phyloP scores from a whole-genome alignment of 2,113 vertebrate species.

The Stomatorhinus ivindoensis region DNA sequence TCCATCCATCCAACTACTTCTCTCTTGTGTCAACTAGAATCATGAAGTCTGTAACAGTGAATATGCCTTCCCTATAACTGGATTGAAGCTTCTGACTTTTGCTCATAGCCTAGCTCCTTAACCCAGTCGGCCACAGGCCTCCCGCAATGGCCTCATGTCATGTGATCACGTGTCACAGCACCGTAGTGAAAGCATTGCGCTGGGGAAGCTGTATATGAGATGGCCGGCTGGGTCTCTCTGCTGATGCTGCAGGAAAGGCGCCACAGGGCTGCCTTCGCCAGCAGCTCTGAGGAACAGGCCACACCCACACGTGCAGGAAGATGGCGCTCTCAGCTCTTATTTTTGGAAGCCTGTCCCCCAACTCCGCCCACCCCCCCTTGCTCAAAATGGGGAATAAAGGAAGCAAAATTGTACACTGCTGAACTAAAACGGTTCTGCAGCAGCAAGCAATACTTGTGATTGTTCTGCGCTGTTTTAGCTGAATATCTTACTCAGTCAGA shows the following conservation, averaged over 20 bases:
- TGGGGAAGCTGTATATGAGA: background rate
- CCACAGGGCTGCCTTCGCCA: background rate
- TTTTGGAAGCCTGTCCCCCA: background rate
- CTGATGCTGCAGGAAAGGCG: background rate
- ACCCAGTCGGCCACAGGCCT: background rate
- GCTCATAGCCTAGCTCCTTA: background rate
- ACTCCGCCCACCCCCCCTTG: background rate
- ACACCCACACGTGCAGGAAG: background rate
- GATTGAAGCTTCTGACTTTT: background rate
- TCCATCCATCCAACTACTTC: background rate
- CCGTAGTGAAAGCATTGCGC: background rate
- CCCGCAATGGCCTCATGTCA: background rate
- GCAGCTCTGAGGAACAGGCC: background rate
- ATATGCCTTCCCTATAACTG: background rate
- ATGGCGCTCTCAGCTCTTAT: background rate
- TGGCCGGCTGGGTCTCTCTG: background rate
- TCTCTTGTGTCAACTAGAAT: background rate
- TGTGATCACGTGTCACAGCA: background rate
- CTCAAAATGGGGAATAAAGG: conserved; percentile 5
- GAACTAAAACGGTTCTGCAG: background rate
- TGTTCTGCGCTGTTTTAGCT: background rate
- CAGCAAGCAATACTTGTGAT: background rate
- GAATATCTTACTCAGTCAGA: background rate
- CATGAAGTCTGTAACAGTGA: background rate
- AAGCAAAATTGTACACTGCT: conserved; percentile 17